Percentiles rank a stretch among this genome's conserved stretches.
phyloP scores from a whole-genome alignment of 1,140 invertebrate species.

The Cydia splendana region DNA sequence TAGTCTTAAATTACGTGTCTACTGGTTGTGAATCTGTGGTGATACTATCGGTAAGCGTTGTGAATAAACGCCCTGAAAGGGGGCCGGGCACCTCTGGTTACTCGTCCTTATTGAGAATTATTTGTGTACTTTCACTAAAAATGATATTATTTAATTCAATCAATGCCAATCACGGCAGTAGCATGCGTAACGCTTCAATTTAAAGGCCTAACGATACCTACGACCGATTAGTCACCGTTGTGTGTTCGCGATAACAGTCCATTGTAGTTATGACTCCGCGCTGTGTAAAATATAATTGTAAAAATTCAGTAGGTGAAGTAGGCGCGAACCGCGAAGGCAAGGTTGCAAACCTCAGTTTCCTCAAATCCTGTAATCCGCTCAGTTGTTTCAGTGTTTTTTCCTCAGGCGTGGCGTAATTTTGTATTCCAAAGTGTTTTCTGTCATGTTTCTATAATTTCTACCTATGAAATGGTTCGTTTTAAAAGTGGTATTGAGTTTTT shows the following conservation, averaged over 20 bases:
- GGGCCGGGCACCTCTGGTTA: not conserved
- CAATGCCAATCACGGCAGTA: not conserved
- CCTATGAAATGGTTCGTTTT: not conserved
- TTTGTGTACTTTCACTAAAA: not conserved
- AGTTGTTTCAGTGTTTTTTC: slow-evolving; percentile 27
- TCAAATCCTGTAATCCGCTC: slow-evolving; percentile 15
- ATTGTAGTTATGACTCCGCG: slow-evolving; percentile 42
- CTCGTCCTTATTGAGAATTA: not conserved
- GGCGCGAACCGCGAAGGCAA: slow-evolving; percentile 41
- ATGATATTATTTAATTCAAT: not conserved
- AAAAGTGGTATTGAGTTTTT: not conserved
- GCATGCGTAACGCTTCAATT: slow-evolving; percentile 16
- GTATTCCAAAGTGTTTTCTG: slow-evolving; percentile 9
- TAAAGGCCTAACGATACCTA: not conserved
- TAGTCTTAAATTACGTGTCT: not conserved
- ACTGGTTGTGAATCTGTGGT: not conserved
- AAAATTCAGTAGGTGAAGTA: slow-evolving; percentile 45
- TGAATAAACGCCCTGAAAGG: not conserved
- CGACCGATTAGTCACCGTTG: slow-evolving; percentile 42
- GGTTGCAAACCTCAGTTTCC: slow-evolving; percentile 38
- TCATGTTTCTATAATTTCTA: not conserved
- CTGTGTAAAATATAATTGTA: slow-evolving; percentile 44
- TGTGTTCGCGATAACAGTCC: slow-evolving; percentile 36
- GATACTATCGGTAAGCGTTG: not conserved
- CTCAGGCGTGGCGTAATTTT: slow-evolving; percentile 6